Percentiles rank a stretch among this genome's conserved stretches.
Evolutionary conservation across 2,888 invertebrate species (phyloP).

Genomic region (Oeneis ivallda): DNA sequence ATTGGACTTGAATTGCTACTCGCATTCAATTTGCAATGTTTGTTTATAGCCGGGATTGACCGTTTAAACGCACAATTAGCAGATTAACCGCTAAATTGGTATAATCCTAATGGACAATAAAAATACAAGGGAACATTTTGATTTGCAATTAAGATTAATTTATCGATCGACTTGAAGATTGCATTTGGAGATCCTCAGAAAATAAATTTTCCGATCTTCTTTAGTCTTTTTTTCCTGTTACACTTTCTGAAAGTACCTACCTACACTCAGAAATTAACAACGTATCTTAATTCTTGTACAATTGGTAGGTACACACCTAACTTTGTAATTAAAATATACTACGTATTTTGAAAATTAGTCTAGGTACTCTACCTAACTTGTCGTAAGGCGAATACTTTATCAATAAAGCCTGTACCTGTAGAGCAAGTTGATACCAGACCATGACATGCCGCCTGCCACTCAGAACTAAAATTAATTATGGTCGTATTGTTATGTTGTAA

Average conservation of each 20-base stretch:
- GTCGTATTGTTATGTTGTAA: conserved; percentile 38
- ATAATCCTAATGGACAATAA: conserved; percentile 1
- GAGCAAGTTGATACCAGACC: not conserved
- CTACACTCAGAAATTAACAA: too few species aligned
- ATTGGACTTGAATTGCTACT: conserved; percentile 38
- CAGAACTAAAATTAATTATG: conserved; percentile 36
- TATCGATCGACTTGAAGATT: not conserved
- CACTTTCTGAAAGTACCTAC: too few species aligned
- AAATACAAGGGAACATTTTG: not conserved
- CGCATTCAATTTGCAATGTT: conserved; percentile 36
- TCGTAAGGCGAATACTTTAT: too few species aligned
- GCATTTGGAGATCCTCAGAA: not conserved
- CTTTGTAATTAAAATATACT: too few species aligned
- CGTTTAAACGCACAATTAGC: conserved; percentile 30
- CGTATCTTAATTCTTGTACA: too few species aligned
- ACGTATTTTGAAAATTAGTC: too few species aligned
- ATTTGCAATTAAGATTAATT: not conserved
- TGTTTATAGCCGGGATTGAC: conserved; percentile 33
- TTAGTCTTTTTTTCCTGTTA: too few species aligned
- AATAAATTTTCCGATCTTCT: not conserved
- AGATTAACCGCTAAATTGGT: conserved; percentile 5
- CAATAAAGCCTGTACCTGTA: too few species aligned
- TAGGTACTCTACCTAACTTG: too few species aligned
- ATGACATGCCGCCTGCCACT: conserved; percentile 14
- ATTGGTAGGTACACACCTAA: too few species aligned